phyloP scores from a whole-genome alignment of 1,140 invertebrate species.

The Agrypnia vestita region DNA sequence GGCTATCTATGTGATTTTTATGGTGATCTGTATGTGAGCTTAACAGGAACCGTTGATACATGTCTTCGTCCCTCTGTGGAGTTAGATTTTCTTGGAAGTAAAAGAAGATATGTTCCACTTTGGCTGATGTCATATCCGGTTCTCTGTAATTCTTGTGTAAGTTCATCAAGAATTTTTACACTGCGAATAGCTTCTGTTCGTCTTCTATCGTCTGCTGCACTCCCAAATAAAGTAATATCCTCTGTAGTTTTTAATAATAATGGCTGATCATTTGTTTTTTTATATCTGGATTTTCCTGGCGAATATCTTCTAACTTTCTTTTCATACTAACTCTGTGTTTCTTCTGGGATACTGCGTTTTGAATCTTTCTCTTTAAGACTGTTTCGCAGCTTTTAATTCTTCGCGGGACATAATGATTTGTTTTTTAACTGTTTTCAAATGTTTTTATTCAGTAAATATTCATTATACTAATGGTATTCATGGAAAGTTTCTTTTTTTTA shows the following conservation, averaged over 20 bases:
- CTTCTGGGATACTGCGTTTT: constrained; percentile 52
- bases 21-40: constrained; percentile 63
- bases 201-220: constrained; percentile 63
- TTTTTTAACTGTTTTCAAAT: too few species aligned
- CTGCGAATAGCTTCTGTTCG: constrained; percentile 1
- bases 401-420: too few species aligned
- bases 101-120: constrained; percentile 63
- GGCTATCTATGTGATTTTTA: too few species aligned
- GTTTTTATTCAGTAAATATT: too few species aligned
- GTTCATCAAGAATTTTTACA: constrained; percentile 5
- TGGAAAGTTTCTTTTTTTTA: too few species aligned
- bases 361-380: too few species aligned
- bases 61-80: constrained; percentile 43
- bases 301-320: constrained; percentile 56
- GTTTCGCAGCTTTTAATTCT: too few species aligned
- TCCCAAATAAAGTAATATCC: constrained; percentile 63
- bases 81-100: constrained; percentile 56
- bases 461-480: too few species aligned
- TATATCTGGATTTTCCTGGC: constrained; percentile 36
- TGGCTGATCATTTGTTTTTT: constrained; percentile 57
- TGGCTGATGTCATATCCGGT: constrained; percentile 63
- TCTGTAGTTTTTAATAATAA: constrained; percentile 63
- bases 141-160: constrained; percentile 60
- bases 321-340: constrained; percentile 57
- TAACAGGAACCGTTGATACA: constrained; percentile 63